Conservation (phyloP, 2,888 invertebrate genomes). For the Nebria salina region DNA sequence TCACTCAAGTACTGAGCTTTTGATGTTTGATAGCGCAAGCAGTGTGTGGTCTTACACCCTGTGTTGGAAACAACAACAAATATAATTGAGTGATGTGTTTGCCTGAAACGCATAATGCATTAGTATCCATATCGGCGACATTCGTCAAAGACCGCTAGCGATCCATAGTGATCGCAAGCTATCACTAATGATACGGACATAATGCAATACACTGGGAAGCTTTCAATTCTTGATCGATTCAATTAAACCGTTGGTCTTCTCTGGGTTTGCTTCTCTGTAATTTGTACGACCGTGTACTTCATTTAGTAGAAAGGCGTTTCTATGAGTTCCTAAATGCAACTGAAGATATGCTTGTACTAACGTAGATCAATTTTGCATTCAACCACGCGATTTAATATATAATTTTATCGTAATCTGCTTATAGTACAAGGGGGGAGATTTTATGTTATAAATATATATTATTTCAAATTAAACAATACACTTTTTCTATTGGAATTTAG, state of each 20-base stretch:
- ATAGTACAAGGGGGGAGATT: too few relatives aligned
- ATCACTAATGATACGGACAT: conserved; percentile 40
- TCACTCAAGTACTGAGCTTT: background rate
- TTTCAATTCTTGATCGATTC: conserved; percentile 42
- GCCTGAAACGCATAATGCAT: conserved; percentile 14
- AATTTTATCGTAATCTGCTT: too few relatives aligned
- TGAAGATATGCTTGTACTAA: background rate
- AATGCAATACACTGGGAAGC: conserved; percentile 36
- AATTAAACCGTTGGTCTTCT: conserved; percentile 27
- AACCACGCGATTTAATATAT: background rate
- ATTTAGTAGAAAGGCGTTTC: background rate
- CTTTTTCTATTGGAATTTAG: too few relatives aligned
- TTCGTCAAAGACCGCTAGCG: background rate
- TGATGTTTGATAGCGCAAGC: background rate
- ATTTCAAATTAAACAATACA: too few relatives aligned
- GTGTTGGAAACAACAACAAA: conserved; percentile 6
- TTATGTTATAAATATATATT: too few relatives aligned
- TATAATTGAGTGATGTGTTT: conserved; percentile 16
- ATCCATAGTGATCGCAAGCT: too few relatives aligned
- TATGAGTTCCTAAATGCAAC: background rate
- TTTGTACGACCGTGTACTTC: background rate
- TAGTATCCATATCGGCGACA: conserved; percentile 10
- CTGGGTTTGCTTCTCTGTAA: background rate
- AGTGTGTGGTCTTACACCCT: background rate
- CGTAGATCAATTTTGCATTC: background rate